A percentile compares a stretch with the other conserved stretches of the same genome.
These are phyloP conservation scores for Cygnus buccinator DNA, from an alignment of 2,113 vertebrate genomes.

Conservation along the genomic window DNA sequence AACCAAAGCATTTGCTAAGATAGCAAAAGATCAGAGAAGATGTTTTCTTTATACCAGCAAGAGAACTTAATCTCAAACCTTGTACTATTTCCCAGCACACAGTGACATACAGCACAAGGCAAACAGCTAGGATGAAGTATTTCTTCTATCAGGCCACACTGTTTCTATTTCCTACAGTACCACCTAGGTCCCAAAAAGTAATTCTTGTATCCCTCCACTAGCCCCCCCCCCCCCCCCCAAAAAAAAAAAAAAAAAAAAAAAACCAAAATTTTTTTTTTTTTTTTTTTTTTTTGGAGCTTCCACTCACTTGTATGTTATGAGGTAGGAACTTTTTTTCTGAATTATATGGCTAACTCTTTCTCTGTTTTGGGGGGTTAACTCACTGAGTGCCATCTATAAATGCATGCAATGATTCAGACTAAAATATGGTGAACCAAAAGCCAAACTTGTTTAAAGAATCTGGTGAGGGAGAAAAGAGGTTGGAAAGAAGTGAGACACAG, in stretches of 20 bases:
- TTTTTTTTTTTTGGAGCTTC: not conserved
- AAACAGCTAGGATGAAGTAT: not conserved
- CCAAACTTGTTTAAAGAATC: constrained; percentile 29
- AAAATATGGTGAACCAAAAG: constrained; percentile 45
- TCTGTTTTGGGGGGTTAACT: not conserved
- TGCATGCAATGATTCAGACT: not conserved
- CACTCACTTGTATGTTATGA: accelerated
- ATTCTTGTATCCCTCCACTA: not conserved
- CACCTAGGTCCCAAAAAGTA: not conserved
- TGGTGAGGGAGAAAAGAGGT: not conserved
- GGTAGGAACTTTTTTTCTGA: not conserved
- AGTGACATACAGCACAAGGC: not conserved
- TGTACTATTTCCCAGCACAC: not conserved
- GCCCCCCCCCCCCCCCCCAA: too few species aligned
- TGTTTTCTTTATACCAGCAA: not conserved
- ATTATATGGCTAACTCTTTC: not conserved
- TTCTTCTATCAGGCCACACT: not conserved
- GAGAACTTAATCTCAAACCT: not conserved
- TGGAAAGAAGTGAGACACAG: constrained; percentile 50
- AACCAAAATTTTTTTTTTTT: too few species aligned
- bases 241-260: not conserved
- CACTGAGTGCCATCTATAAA: not conserved
- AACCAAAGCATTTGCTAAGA: not conserved
- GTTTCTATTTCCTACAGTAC: not conserved
- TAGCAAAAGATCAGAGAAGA: not conserved